A percentile compares a stretch with the other conserved stretches of the same genome.
phyloP scores from a whole-genome alignment of 2,797 vertebrate genomes.

The Lepus townsendii region DNA sequence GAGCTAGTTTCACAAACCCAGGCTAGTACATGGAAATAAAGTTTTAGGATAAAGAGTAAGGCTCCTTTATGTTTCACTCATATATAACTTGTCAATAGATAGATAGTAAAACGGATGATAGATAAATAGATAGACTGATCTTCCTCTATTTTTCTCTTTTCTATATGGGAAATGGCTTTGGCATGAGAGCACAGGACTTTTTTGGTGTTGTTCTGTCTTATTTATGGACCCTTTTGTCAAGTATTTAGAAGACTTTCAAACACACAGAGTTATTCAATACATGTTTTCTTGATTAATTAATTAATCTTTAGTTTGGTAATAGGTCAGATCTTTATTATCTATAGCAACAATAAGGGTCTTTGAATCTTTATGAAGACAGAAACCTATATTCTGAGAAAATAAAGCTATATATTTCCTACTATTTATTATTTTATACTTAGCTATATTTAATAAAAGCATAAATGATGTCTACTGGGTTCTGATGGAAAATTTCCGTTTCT shows the following conservation, averaged over 20 bases:
- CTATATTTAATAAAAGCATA: slow-evolving; percentile 45
- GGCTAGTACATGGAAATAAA: not conserved
- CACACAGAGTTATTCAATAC: slow-evolving; percentile 3
- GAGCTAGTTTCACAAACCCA: not conserved
- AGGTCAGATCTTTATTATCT: not conserved
- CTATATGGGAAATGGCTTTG: not conserved
- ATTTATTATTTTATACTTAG: slow-evolving; percentile 23
- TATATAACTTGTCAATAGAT: too few species aligned
- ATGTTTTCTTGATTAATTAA: not conserved
- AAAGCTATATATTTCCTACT: not conserved
- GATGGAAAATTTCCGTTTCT: not conserved
- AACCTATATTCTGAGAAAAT: not conserved
- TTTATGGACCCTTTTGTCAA: not conserved
- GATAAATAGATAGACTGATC: not conserved
- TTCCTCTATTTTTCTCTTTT: not conserved
- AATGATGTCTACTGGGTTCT: not conserved
- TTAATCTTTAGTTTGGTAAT: not conserved
- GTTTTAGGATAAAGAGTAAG: slow-evolving; percentile 2
- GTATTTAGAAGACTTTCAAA: not conserved
- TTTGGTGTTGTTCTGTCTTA: not conserved
- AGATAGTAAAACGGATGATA: not conserved
- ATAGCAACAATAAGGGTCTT: not conserved
- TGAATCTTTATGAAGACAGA: not conserved
- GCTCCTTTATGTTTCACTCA: too few species aligned
- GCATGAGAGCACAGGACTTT: not conserved